Evolutionary conservation across 1,140 invertebrate species (phyloP), one percentile per base, ranked within the genome.

Genomic region (Leptinotarsa defecta): DNA sequence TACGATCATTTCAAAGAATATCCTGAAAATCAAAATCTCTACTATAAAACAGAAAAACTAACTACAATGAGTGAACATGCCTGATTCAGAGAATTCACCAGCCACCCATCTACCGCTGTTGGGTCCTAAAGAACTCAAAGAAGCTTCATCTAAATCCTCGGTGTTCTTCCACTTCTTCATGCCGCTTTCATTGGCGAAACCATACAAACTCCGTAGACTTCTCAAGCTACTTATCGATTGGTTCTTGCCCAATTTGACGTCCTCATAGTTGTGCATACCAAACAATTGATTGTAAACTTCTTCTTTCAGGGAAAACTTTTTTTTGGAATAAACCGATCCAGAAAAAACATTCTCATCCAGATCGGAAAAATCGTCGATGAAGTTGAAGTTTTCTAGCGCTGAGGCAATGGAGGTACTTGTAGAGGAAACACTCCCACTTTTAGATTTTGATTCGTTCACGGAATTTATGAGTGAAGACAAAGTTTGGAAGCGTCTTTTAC

Each of bases 101-200:
- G 78, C 65, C 49, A 82, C 77, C 83, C 81, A 82, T 20, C 48
- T 81, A 70, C 72, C 76, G 76, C 74, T 80, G 65, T 68, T 77
- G 62, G 67, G 69, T 67, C 74, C 75, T 65, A 43, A 43, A 17
- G 80, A 81, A 72, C 61, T 69, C 15, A 76, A 68, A 70, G 81
- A 78, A 69, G 78, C 76, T 22, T 77, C 74, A 77, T 85, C 81
- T 61, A 84, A 76, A 20, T 81, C 79, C 68, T 84, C 80, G 15
- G 48, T 68, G 76, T 82, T 83, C 19, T 77, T 76, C 84, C 84
- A 85, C 74, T 83, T 84, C 61, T 77, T 83, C 71, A 84, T 79
- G 52, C 75, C 76, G 19, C 75, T 69, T n/a, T 79, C 52, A 65
- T 65, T 65, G 8, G 22, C 4, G 43, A 81, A 81, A n/a, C 81